Evolutionary conservation across 1,140 invertebrate genomes (phyloP), one percentile per base, ranked within the genome.

Genomic region (Heliconius melpomene): DNA sequence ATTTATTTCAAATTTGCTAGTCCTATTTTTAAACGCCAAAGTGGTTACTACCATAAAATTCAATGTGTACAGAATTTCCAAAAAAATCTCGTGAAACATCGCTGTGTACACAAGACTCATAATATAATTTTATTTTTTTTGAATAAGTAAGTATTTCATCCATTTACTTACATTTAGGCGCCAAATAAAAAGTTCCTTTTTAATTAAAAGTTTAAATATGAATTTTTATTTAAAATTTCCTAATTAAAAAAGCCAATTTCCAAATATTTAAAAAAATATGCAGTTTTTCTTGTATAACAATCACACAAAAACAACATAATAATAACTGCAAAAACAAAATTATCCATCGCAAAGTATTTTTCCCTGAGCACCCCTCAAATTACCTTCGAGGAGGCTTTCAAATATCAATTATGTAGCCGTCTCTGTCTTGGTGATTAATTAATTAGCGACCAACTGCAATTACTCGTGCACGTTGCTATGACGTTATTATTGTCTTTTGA

Each of bases 371-470:
- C 36, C 54, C 57, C n/a, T 78, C 76, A 66, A 81, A 81, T 78
- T 81, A 78, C 76, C 72, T 50, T 79, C 72, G 77, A 72, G 52
- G 70, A 76, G 75, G 75, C 72, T 83, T 82, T 82, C 74, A 79
- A 84, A 84, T 84, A 84, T 82, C 80, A 84, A 84, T 84, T 82
- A 82, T 82, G 78, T 78, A 73, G 23, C 77, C 77, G 73, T 60
- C 60, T 46, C 66, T 81, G 82, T 83, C 79, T 81, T 54, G 57
- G 78, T 79, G 82, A 84, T 84, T 84, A 84, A 84, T 84, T 82
- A 80, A 84, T 82, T 83, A 83, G 74, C 74, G 80, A 74, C 78
- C 40, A 77, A 66, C 54, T 80, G 81, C 80, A 84, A 82, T 82
- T 84, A 84, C 78, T 52, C 50, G 18, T 52, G 50, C 50, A 81